Base-by-base conservation (phyloP, 2,797 vertebrate genomes). In the Mus minutoides region DNA sequence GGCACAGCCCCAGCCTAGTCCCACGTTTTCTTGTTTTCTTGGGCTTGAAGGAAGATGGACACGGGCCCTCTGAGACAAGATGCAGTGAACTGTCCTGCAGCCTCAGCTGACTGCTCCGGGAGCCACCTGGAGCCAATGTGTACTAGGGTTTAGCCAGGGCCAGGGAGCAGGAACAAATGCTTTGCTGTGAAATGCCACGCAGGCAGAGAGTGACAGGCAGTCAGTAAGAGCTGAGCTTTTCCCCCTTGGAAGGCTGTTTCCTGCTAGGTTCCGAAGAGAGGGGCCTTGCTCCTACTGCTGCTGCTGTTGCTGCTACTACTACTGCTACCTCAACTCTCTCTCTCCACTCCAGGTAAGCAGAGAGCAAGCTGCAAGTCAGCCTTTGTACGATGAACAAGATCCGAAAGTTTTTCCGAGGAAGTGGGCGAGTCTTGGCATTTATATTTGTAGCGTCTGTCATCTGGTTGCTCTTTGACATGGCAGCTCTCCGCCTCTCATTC, bases 391-490 rank as follows among this genome's bases (percentile, higher is more conserved):
- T 98, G 98, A 98, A 97, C 97, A 99, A 98, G 97, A 64, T 99
- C 67, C 98, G 99, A 97, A 99, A 99, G 97, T 99, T 99, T 98
- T 98, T 99, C 90, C 98, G 99, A 97, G 99, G 99, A 84, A 99
- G 99, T 96, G 99, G 99, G 95, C 98, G 99, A 97, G 99, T 99
- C 8, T 98, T 99, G 29, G 99, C 99, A 0, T 99, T 99, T 69
- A 99, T 99, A 84, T 99, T 99, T 96, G 97, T 98, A 11, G 99
- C 99, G 87, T 99, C 99, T 62, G 98, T 99, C 96, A 95, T 99
- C 54, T 99, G 99, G 99, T 97, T 99, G 90, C 98, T 99, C 80
- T 99, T 99, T 97, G 99, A 99, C 98, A 99, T 99, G 99, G 99
- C 99, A 96, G 99, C 99, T 13, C 99, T 99, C 9, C 98, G 99